Base-by-base conservation (phyloP, 2,888 invertebrate species). In the Megamerina dolium region DNA sequence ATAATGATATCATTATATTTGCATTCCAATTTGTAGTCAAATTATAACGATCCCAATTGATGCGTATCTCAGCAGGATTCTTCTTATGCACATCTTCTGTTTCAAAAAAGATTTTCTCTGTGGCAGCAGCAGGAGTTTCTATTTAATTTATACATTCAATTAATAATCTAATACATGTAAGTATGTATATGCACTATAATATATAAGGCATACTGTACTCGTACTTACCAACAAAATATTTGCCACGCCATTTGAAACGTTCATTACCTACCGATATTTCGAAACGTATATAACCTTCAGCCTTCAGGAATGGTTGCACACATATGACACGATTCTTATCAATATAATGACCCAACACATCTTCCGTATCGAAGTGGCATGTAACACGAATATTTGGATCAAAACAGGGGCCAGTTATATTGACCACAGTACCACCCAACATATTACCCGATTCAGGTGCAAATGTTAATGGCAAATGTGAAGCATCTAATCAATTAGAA, bases 361-460 rank as follows among this genome's bases (percentile, higher is more conserved):
- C 79, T 52, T 85, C 83, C 0, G 83, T 86, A 61, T 91, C 90
- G 61, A 91, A 91, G 52, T 86, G 82, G 61, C 92, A 93, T 40
- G 80, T 81, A 36, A 95, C 82, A 53, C 83, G 79, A 57, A 87
- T 83, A 2, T 75, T 75, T 1, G 79, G 79, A 52, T 82, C 77
- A 65, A 96, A 90, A 66, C 97, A 97, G 3, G 95, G 94, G 0
- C 96, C 97, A 0, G 96, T 94, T 45, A 97, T 88, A 64, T 96
- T 95, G 29, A 97, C 91, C 41, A 95, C 83, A 0, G 92, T 90
- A 2, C 97, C 97, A 3, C 97, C 97, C 52, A 96, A 76, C 96
- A 97, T 96, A 67, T 91, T 93, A 4, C 94, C 96, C 62, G 90
- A 91, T 69, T 95, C 93, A 0, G 95, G 95, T 0, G 94, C 92